Base-by-base conservation (phyloP, 2,888 invertebrate species). In the Linyphia triangularis region DNA sequence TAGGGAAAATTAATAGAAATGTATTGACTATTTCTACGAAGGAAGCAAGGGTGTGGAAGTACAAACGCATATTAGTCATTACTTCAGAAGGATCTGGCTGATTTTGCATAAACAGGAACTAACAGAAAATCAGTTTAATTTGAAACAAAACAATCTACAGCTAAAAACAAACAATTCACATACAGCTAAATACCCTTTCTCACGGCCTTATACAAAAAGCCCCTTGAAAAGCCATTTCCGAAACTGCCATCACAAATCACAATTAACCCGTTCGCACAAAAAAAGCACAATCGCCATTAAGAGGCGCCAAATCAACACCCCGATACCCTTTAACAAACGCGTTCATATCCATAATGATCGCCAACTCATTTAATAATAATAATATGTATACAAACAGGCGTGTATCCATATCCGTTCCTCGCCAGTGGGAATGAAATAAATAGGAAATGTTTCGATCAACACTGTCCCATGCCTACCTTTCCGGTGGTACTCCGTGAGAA, bases 341-440 rank as follows among this genome's bases (percentile, higher is more conserved):
- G 37, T 26, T 10, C 28, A 37, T n/a, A n/a, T n/a, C 51, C 63
- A 82, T 86, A 86, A 81, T 86, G 81, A 59, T 43, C 51, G 37
- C 22, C 57, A 10, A 63, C 73, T 81, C 73, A 86, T 86, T 86
- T 81, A 86, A 86, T 86, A 86, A 86, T 86, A 86, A 84, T 59
- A 67, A 81, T 72, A 65, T 77, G 78, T 61, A 59, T 72, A 79
- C 85, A 30, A 30, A 63, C 40, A 26, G 65, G 10, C 43, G 43
- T 59, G 67, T 28, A 73, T 75, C 65, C 78, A 65, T 73, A 81
- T 86, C 86, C 86, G 79, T 59, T 65, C 69, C 33, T 33, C 79
- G n/a, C 79, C 37, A 57, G 24, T 70, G 72, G 78, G 85, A 77
- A 63, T 40, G 19, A 85, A 85, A 78, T 51, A 67, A 81, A 81